Evolutionary conservation across 1,140 invertebrate genomes (phyloP), one percentile per base, ranked within the genome.

Genomic region (Pissodes strobi): DNA sequence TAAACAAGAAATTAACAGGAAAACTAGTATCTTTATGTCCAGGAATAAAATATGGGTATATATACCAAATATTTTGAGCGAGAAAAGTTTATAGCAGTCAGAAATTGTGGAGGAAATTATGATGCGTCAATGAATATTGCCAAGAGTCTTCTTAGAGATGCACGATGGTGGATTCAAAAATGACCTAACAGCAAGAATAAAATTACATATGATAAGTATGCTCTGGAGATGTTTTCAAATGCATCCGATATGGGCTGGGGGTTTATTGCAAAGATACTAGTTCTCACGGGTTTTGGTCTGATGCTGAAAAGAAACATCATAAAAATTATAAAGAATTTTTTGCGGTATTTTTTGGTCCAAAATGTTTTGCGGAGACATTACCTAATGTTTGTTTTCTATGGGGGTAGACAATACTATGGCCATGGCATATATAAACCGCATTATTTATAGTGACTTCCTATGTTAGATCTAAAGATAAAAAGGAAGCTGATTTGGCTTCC

Each of bases 401-500:
- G n/a, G 30, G 30, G 6, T 34, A n/a, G 30, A 34, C 30, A 34
- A 34, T 34, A 34, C 30, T n/a, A 34, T n/a, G 30, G n/a, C 30
- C 6, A 8, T 34, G n/a, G 30, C 30, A 8, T 34, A 34, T 34
- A n/a, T 34, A 8, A 34, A 34, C n/a, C 45, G 64, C 43, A 72
- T 22, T 73, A 21, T 67, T 37, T 41, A 51, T 75, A 38, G 68
- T 69, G 51, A 59, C 58, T 41, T 68, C 38, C 43, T 74, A 64
- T 34, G 72, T 60, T 37, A 72, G 8, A 48, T 73, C 37, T 60
- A 39, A 30, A 25, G 63, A 69, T 13, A 70, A 74, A 23, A 30
- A 17, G 5, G 60, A 55, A 22, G 68, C 72, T 17, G 75, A 72
- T 25, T 61, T 57, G 48, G 51, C 67, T 38, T 74, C 74, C n/a